A percentile compares a stretch with the other conserved stretches of the same genome.
phyloP scores from a whole-genome alignment of 2,888 invertebrate species.

The Tachina grossa region DNA sequence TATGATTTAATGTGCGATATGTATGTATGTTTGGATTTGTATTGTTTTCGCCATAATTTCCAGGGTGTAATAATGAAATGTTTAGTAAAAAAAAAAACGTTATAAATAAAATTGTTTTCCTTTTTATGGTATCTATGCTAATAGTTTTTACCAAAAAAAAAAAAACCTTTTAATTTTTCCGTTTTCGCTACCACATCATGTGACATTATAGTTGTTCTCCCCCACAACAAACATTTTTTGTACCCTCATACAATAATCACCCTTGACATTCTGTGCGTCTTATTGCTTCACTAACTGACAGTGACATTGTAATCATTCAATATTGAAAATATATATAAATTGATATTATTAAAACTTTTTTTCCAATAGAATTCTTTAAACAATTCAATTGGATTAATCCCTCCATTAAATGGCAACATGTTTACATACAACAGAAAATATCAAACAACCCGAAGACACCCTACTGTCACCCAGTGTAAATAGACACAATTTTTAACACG shows the following conservation, averaged over 20 bases:
- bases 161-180: too few relatives aligned
- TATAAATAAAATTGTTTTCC: too few relatives aligned
- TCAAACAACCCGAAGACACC: not conserved
- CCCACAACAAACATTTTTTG: not conserved
- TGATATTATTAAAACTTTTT: conserved; percentile 36
- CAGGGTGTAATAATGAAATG: too few relatives aligned
- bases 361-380: conserved; percentile 18
- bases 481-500: not conserved
- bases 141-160: too few relatives aligned
- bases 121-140: too few relatives aligned
- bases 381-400: conserved; percentile 59
- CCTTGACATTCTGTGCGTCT: conserved; percentile 29
- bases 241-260: not conserved
- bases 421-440: conserved; percentile 8
- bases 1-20: too few relatives aligned
- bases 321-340: conserved; percentile 33
- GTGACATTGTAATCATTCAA: conserved; percentile 42
- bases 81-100: too few relatives aligned
- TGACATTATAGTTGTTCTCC: not conserved
- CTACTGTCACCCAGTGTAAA: not conserved
- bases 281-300: conserved; percentile 22
- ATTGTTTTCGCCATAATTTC: too few relatives aligned
- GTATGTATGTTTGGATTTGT: too few relatives aligned
- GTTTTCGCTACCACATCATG: too few relatives aligned
- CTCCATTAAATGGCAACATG: conserved; percentile 55